Evolutionary conservation across 2,797 vertebrate species (phyloP).

Genomic region (Gorsachius magnificus): DNA sequence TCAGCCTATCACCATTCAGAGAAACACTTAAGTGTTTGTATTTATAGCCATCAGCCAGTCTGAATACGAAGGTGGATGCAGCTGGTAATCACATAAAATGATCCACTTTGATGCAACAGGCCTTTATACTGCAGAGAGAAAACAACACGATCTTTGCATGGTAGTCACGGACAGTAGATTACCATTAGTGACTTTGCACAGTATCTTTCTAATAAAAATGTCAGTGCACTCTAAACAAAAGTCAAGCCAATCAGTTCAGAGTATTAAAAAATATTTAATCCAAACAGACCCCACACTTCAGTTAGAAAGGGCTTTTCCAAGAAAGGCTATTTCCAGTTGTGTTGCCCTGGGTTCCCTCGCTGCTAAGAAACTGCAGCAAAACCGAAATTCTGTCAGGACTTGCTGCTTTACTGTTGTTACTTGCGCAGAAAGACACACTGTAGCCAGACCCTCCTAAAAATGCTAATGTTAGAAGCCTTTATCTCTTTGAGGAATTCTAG

Average conservation of each 20-base stretch:
- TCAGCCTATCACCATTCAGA: neutral
- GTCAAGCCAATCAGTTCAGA: neutral
- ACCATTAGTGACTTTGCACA: neutral
- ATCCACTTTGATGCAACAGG: neutral
- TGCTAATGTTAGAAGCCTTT: neutral
- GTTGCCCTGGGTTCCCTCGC: neutral
- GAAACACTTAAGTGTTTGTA: neutral
- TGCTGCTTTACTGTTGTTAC: neutral
- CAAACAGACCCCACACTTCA: neutral
- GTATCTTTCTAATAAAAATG: neutral
- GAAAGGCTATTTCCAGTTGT: neutral
- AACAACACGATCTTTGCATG: neutral
- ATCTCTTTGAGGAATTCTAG: conserved; percentile 21
- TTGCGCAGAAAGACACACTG: neutral
- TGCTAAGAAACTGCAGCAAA: neutral
- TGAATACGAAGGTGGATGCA: neutral
- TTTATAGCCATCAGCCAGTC: neutral
- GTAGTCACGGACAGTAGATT: neutral
- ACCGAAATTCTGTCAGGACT: neutral
- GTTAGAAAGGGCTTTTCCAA: neutral
- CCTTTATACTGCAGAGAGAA: neutral
- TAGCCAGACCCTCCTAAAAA: neutral
- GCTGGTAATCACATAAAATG: neutral
- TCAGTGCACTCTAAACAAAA: neutral
- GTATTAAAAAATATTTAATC: neutral